Evolutionary conservation across 2,888 invertebrate species (phyloP), one percentile per base, ranked within the genome.

Genomic region (Aelia acuminata): DNA sequence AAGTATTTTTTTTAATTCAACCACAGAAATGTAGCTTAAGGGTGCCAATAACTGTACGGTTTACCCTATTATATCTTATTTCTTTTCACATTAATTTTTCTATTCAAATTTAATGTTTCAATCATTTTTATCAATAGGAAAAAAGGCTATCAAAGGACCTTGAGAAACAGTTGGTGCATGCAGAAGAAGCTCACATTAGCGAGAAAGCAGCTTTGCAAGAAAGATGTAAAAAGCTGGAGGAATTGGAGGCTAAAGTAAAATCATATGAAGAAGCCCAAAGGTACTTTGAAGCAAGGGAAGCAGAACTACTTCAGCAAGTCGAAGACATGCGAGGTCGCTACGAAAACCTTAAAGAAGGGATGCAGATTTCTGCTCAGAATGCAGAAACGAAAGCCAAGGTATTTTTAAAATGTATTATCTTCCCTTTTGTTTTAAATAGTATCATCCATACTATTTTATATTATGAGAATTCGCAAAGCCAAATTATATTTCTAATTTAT

Each of bases 281-380:
- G 88, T 88, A 85, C 31, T 84, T 88, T 47, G 88, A 90, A 35
- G 43, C 84, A 31, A 92, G 92, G 85, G 92, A 93, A 88, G 92
- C 92, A 7, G 91, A 91, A 88, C 89, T 91, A 84, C 89, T 90
- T 53, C 88, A 90, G 85, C 90, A 91, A 89, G 88, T 91, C n/a
- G 85, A 88, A 22, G 89, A 84, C 22, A 87, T 92, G 88, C 90
- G 91, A 43, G 90, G 90, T 26, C 92, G 92, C 88, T 92, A 92
- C 90, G 92, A 92, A 84, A 92, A 92, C 22, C 90, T 93, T 84
- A 91, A 92, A 84, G 91, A 91, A 50, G 87, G 87, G 13, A 87
- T 87, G 48, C 87, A 87, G 39, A 80, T 87, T 48, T 87, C 87
- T 43, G 87, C 87, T 1, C 70, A 70, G 26, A 87, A 87, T 31